These are phyloP conservation scores for Pharmacophagus antenor DNA, from an alignment of 2,888 invertebrate species.

Conservation along the genomic window DNA sequence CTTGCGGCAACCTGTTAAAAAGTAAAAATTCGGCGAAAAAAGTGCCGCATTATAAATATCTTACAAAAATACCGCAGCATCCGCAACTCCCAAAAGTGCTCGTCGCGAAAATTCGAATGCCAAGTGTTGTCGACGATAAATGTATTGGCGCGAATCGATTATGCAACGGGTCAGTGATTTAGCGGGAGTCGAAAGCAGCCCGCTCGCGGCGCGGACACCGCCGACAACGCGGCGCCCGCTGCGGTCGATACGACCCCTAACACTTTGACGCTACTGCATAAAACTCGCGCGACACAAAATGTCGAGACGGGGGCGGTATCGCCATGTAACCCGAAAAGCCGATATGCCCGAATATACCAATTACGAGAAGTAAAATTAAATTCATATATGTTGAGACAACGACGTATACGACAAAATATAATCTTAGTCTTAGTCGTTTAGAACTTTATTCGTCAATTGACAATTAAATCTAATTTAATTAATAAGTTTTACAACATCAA, in stretches of 20 bases:
- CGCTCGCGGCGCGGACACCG: constrained; percentile 36
- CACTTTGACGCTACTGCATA: neutral
- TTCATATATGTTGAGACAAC: no score
- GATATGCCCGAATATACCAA: no score
- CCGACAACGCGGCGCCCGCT: constrained; percentile 51
- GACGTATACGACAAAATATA: no score
- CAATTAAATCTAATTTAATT: no score
- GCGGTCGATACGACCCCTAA: constrained; percentile 51
- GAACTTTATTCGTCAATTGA: no score
- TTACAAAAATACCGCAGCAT: neutral
- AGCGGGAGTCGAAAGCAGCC: constrained; percentile 24
- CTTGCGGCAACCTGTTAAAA: no score
- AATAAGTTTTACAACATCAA: no score
- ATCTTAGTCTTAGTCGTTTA: no score
- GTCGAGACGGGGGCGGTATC: no score
- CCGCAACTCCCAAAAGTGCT: neutral
- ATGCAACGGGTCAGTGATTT: constrained; percentile 28
- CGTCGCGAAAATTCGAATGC: constrained; percentile 14
- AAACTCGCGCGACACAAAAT: neutral
- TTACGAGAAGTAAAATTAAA: no score
- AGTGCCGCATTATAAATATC: neutral
- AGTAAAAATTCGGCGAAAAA: neutral
- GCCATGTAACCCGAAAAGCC: no score
- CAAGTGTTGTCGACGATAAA: constrained; percentile 15
- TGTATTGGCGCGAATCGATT: constrained; percentile 27